These are phyloP conservation scores for Cyprinodon diabolis DNA, from an alignment of 2,797 vertebrate species.

Conservation along the genomic window DNA sequence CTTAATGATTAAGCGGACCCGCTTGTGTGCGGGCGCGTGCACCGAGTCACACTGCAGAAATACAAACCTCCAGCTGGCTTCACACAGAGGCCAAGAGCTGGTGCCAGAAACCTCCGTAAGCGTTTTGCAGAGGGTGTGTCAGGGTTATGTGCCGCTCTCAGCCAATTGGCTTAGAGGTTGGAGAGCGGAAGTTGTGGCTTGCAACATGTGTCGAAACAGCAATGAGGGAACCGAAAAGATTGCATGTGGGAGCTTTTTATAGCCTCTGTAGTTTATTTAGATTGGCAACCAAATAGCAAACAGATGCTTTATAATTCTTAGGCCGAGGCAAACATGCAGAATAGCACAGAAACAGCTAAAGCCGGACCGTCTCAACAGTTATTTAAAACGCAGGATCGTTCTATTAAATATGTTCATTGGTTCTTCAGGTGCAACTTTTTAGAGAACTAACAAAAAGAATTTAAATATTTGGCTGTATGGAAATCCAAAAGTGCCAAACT, in stretches of 20 bases:
- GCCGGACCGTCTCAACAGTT: neutral
- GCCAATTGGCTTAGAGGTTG: constrained; percentile 50
- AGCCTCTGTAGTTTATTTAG: constrained; percentile 21
- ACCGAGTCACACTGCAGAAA: constrained; percentile 34
- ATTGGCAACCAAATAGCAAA: neutral
- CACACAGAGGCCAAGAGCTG: constrained; percentile 34
- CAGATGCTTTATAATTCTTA: neutral
- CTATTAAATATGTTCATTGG: neutral
- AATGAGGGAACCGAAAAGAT: constrained; percentile 34
- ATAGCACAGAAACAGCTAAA: neutral
- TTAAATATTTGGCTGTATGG: neutral
- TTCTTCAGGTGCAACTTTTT: neutral
- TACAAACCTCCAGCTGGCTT: constrained; percentile 60
- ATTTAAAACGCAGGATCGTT: neutral
- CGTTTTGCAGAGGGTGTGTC: constrained; percentile 54
- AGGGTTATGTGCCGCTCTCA: constrained; percentile 56
- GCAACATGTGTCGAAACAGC: constrained; percentile 54
- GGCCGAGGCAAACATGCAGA: accelerated
- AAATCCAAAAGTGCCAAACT: neutral
- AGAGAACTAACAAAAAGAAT: neutral
- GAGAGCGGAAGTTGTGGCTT: constrained; percentile 65
- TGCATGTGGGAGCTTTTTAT: constrained; percentile 23
- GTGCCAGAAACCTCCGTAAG: constrained; percentile 57
- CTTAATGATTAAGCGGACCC: constrained; percentile 2
- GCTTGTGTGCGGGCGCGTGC: constrained; percentile 9